These are phyloP conservation scores for Vulpes vulpes DNA, from an alignment of 2,113 vertebrate genomes.

Conservation along the genomic window DNA sequence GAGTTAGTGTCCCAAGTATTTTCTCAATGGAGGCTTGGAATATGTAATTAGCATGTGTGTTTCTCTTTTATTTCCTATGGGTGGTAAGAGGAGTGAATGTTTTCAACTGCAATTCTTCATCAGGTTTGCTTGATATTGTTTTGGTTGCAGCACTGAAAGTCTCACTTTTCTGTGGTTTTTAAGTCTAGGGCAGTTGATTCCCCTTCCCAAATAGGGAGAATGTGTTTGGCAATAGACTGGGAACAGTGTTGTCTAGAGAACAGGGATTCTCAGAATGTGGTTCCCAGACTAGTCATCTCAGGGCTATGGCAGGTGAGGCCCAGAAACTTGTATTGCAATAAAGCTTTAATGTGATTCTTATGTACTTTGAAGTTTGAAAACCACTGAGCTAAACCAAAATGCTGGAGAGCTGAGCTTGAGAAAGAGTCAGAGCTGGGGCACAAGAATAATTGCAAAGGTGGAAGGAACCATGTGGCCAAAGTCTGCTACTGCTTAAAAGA, in stretches of 20 bases:
- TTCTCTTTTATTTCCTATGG: neutral
- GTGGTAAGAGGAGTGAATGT: neutral
- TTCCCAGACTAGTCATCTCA: neutral
- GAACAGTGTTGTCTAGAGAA: neutral
- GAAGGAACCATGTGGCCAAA: neutral
- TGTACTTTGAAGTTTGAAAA: neutral
- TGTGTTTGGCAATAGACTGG: neutral
- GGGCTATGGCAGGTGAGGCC: accelerated
- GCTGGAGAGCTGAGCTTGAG: neutral
- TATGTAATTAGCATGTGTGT: neutral
- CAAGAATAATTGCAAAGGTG: neutral
- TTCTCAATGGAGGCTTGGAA: neutral
- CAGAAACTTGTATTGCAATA: neutral
- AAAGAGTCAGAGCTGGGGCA: neutral
- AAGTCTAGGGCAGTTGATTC: neutral
- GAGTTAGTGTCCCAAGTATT: neutral
- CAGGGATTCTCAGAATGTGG: neutral
- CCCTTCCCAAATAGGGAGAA: neutral
- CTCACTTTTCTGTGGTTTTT: neutral
- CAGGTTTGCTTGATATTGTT: neutral
- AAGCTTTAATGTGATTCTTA: neutral
- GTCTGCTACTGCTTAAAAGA: neutral
- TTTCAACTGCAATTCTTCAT: neutral
- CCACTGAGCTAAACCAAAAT: neutral
- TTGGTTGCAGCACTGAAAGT: neutral